Evolutionary conservation across 2,797 vertebrate species (phyloP).

Genomic region (Ceryle rudis): DNA sequence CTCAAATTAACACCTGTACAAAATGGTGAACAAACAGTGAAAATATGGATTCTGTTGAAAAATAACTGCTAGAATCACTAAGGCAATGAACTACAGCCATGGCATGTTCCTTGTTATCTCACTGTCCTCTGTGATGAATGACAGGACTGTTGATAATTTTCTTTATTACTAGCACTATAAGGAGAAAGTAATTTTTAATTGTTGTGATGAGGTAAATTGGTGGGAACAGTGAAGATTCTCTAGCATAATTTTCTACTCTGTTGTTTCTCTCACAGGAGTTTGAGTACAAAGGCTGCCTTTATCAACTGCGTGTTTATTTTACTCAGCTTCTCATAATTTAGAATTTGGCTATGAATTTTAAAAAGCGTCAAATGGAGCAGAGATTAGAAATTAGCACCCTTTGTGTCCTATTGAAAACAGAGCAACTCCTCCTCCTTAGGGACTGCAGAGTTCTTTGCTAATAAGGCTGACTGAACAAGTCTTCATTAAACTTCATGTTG

Average conservation of each 20-base stretch:
- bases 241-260: neutral
- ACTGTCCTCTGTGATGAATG: neutral
- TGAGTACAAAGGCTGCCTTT: conserved; percentile 27
- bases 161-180: neutral
- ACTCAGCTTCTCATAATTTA: conserved; percentile 7
- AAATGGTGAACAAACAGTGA: neutral
- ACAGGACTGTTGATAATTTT: neutral
- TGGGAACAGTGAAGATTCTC: neutral
- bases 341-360: conserved; percentile 47
- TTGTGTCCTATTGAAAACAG: conserved; percentile 48
- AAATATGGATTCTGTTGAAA: neutral
- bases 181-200: conserved; percentile 3
- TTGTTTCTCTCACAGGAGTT: neutral
- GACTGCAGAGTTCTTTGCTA: conserved; percentile 31
- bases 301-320: neutral
- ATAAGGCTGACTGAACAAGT: conserved; percentile 63
- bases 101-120: neutral
- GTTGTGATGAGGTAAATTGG: neutral
- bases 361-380: conserved; percentile 8
- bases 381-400: conserved; percentile 64
- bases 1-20: neutral
- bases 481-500: conserved; percentile 66
- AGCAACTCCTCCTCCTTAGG: conserved; percentile 11
- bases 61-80: neutral
- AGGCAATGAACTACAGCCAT: neutral